Conservation (phyloP, 1,140 invertebrate genomes). For the Popillia japonica region DNA sequence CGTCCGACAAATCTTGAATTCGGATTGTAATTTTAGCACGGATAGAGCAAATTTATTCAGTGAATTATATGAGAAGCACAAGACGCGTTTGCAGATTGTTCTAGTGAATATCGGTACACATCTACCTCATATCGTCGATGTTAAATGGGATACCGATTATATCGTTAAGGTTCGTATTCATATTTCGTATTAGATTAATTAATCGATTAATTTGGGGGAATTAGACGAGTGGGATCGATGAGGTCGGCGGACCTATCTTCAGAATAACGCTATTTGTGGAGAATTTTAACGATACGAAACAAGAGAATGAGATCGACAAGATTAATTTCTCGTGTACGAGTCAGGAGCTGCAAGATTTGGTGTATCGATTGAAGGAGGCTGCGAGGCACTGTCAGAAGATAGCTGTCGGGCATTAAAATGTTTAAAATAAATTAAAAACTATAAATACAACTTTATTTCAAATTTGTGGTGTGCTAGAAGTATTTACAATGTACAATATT, state of each 20-base stretch:
- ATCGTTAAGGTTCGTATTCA: slow-evolving; percentile 61
- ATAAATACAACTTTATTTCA: slow-evolving; percentile 52
- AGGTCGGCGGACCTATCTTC: slow-evolving; percentile 59
- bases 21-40: slow-evolving; percentile 52
- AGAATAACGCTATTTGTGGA: slow-evolving; percentile 60
- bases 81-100: slow-evolving; percentile 56
- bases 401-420: slow-evolving; percentile 22
- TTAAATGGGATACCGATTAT: slow-evolving; percentile 72
- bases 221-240: slow-evolving; percentile 61
- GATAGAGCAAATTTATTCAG: slow-evolving; percentile 57
- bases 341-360: slow-evolving; percentile 72
- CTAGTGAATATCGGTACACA: slow-evolving; percentile 63
- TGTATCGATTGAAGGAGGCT: slow-evolving; percentile 72
- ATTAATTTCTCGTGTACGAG: slow-evolving; percentile 68
- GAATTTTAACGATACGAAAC: slow-evolving; percentile 57
- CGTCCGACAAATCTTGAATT: slow-evolving; percentile 55
- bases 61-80: slow-evolving; percentile 58
- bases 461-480: slow-evolving; percentile 50
- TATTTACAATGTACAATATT: slow-evolving; percentile 56
- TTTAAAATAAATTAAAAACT: slow-evolving; percentile 44
- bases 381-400: slow-evolving; percentile 69
- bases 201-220: slow-evolving; percentile 46
- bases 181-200: background rate
- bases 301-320: slow-evolving; percentile 60
- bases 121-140: slow-evolving; percentile 70